These are phyloP conservation scores for Solenopsis invicta DNA, from an alignment of 1,140 invertebrate genomes.

Conservation along the genomic window DNA sequence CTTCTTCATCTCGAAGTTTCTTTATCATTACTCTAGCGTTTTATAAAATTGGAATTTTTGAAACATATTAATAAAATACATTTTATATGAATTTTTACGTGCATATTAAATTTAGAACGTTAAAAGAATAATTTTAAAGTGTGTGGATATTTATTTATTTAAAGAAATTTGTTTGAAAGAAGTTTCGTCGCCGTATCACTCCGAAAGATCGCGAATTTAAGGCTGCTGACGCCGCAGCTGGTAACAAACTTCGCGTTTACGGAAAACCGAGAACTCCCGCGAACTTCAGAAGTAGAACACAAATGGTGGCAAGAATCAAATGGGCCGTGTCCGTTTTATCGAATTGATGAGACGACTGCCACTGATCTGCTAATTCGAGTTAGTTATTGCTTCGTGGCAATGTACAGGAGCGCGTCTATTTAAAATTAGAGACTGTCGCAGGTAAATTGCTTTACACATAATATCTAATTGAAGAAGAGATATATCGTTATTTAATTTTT, in stretches of 20 bases:
- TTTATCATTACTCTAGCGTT: not conserved
- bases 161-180: not conserved
- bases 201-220: conserved; percentile 15
- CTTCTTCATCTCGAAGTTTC: not conserved
- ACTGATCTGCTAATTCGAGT: conserved; percentile 7
- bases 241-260: conserved; percentile 26
- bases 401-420: not conserved
- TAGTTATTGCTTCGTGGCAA: not conserved
- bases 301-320: conserved; percentile 16
- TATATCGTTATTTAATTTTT: conserved; percentile 7
- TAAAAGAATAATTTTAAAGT: not conserved
- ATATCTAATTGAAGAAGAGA: not conserved
- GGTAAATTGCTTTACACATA: not conserved
- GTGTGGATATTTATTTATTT: not conserved
- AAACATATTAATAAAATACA: not conserved
- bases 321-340: conserved; percentile 15
- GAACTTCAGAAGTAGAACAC: conserved; percentile 33
- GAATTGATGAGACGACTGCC: not conserved
- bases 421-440: not conserved
- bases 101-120: not conserved
- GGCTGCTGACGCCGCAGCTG: conserved; percentile 3
- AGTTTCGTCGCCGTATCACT: not conserved
- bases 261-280: conserved; percentile 7
- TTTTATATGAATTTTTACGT: not conserved
- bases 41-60: not conserved